phyloP scores from a whole-genome alignment of 2,113 vertebrate genomes.

The Pampusana beccarii region DNA sequence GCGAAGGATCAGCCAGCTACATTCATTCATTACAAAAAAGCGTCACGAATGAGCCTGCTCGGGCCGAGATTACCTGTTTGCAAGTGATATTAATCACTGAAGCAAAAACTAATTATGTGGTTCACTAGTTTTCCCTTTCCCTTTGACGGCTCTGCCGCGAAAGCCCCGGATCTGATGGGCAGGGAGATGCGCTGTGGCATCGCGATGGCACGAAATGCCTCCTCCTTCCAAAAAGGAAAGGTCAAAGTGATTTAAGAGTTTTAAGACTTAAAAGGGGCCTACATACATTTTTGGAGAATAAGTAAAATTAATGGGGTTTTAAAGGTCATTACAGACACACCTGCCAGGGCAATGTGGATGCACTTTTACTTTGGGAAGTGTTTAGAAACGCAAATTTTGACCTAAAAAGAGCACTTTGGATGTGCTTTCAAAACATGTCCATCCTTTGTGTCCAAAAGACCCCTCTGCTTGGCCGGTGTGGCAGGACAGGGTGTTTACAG shows the following conservation, averaged over 20 bases:
- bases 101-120: constrained; percentile 67
- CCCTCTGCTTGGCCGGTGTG: background rate
- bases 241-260: background rate
- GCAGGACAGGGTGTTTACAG: too few species aligned
- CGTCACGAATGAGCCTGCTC: background rate
- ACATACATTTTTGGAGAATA: background rate
- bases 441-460: background rate
- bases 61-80: constrained; percentile 47
- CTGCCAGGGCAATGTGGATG: rapidly evolving
- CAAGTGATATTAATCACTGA: constrained; percentile 43
- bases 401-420: background rate
- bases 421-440: background rate
- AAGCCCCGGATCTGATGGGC: background rate
- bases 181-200: background rate
- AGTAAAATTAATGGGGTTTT: background rate
- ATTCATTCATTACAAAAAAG: background rate
- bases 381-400: constrained; percentile 1
- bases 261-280: too few species aligned
- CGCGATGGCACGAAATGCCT: background rate
- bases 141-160: background rate
- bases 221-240: background rate
- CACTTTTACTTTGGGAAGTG: background rate
- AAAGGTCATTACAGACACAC: background rate
- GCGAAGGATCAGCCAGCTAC: background rate
- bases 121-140: constrained; percentile 25